Base-by-base conservation (phyloP, 2,888 invertebrate genomes). In the Poecilobothrus nobilitatus region DNA sequence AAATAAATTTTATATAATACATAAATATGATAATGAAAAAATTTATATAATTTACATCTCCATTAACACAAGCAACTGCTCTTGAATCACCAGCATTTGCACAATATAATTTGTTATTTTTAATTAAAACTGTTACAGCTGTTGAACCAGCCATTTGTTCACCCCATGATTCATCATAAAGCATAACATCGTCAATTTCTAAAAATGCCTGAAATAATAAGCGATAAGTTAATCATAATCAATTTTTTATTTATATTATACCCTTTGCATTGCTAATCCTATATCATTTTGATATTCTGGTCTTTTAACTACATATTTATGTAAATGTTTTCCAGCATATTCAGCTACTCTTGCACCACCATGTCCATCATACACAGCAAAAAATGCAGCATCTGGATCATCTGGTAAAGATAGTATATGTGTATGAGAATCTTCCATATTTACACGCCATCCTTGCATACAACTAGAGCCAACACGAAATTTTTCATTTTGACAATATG, bases 371-470 rank as follows among this genome's bases (percentile, higher is more conserved):
- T 95, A 99, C 0, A 99, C 98, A 8, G 93, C 97, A 84, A 98
- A 98, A 83, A 94, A 99, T 5, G 96, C 89, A 44, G 95, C 90
- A 27, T 89, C 90, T 37, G 95, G 94, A 81, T 99, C 98, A 78
- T 95, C 95, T 2, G 95, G 94, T 73, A 95, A 81, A 0, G 95
- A 91, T 20, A 99, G 84, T 74, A 99, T 91, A 77, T 97, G 96
- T 66, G 97, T 96, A 80, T 99, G 99, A 0, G 96, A 94, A 83
- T 99, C 99, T 84, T 99, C 99, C 99, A 99, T 99, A 74, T 94
- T 94, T 69, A 97, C 91, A 72, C 99, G 85, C 99, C 99, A 99
- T 81, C 99, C 99, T 83, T 99, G 99, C 98, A 99, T 99, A 79
- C 94, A 96, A 22, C 96, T 96, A 1, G 96, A 94, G n/a, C 95